These are phyloP conservation scores for Lomographa bimaculata DNA, from an alignment of 2,888 invertebrate genomes.

Conservation along the genomic window DNA sequence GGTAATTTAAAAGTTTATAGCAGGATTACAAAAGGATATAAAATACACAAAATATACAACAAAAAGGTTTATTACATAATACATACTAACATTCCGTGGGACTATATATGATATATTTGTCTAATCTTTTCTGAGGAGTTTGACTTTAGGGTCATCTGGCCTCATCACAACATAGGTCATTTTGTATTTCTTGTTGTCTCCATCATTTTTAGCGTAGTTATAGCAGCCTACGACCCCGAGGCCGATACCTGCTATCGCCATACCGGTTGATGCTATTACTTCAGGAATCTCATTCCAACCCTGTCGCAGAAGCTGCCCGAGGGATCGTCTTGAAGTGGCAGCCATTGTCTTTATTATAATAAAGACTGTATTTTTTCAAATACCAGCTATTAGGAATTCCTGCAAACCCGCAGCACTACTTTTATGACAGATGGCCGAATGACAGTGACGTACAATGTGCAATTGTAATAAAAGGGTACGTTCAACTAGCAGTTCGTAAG, in stretches of 20 bases:
- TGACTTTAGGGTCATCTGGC: conserved; percentile 86
- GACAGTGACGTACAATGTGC: too few species aligned
- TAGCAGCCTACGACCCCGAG: conserved; percentile 70
- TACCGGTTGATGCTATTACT: conserved; percentile 83
- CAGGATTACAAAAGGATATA: too few species aligned
- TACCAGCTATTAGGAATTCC: too few species aligned
- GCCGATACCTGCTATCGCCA: conserved; percentile 84
- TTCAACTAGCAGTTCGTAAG: too few species aligned
- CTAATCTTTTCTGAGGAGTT: conserved; percentile 81
- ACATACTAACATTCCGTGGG: conserved; percentile 37
- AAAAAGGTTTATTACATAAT: conserved; percentile 72
- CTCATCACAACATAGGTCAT: conserved; percentile 85
- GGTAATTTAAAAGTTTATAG: too few species aligned
- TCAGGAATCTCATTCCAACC: conserved; percentile 89
- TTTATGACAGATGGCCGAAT: too few species aligned
- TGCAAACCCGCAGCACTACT: too few species aligned
- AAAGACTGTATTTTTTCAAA: too few species aligned
- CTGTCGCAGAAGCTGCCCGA: conserved; percentile 66
- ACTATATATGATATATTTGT: conserved; percentile 12
- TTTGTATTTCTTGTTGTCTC: conserved; percentile 87
- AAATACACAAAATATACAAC: too few species aligned
- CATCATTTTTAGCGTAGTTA: conserved; percentile 82
- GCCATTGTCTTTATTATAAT: too few species aligned
- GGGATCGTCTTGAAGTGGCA: conserved; percentile 56
- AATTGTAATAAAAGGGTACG: too few species aligned